Base-by-base conservation (phyloP, 2,797 vertebrate species). In the Crocidura indochinensis region DNA sequence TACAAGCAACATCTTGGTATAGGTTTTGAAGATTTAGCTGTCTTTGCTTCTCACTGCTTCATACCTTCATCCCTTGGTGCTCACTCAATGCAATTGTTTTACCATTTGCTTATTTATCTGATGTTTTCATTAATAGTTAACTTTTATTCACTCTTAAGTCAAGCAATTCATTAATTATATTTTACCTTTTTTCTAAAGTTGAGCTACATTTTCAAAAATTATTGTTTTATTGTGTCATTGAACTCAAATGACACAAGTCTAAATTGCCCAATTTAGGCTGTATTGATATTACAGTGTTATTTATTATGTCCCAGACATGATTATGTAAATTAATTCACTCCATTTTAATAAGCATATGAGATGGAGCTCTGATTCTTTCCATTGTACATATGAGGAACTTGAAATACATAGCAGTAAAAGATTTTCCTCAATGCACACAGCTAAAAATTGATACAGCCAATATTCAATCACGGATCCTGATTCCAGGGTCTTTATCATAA, bases 101-200 rank as follows among this genome's bases (percentile, higher is more conserved):
- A 79, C 29, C 29, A 86, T 75, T 24, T 91, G 67, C 86, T 85
- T 24, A 56, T 47, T 56, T 73, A 69, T 46, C 72, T 82, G 64
- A 6, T 60, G 17, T 82, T 51, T 62, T 29, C 90, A 31, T 60
- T 22, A 22, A 4, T 31, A 73, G 17, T 17, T 20, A 53, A 19
- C 53, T 73, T 47, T 69, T 53, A 64, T 64, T 64, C 9, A 81
- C 38, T 17, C 67, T 47, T 80, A 31, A 91, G 47, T 17, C 38
- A 65, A 87, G 19, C 24, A 47, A 69, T 44, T 24, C 51, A 24
- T 3, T 46, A 29, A 20, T 75, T 83, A 53, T 68, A 76, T 76
- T 84, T 84, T n/a, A 62, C 20, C 51, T 47, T 65, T 27, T 69
- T 31, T 46, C 46, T 83, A 62, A 79, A 76, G 29, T 47, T 68